Percentiles rank a stretch among this genome's conserved stretches.
Conservation (phyloP, 2,797 vertebrate genomes). For the Micropoecilia bifurca region DNA sequence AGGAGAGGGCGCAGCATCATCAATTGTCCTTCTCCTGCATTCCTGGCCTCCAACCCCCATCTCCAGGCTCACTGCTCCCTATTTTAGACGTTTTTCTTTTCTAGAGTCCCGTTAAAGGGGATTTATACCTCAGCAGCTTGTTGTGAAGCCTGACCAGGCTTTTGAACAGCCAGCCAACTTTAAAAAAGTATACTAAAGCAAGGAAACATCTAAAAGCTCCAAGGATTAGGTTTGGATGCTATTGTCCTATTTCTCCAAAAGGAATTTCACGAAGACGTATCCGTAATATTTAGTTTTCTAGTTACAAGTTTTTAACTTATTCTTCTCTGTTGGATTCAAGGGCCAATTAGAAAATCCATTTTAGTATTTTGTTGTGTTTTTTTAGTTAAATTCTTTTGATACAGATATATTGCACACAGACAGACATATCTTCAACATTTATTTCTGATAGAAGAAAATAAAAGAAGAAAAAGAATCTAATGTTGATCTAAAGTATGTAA, state of each 20-base stretch:
- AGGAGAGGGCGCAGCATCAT: conserved; percentile 62
- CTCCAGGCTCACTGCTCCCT: no score
- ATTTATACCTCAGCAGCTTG: neutral
- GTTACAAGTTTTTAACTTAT: neutral
- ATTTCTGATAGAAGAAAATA: neutral
- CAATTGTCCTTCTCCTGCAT: neutral
- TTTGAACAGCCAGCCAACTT: neutral
- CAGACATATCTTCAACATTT: neutral
- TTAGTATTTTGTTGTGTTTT: neutral
- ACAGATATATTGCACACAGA: neutral
- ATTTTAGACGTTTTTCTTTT: neutral
- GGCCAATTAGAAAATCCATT: neutral
- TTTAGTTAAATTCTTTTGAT: neutral
- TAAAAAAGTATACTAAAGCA: neutral
- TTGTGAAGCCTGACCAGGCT: neutral
- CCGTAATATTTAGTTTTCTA: neutral
- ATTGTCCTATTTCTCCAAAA: neutral
- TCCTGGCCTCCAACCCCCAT: neutral
- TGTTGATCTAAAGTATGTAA: no score
- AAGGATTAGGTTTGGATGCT: neutral
- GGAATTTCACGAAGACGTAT: neutral
- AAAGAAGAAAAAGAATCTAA: no score
- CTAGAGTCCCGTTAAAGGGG: neutral
- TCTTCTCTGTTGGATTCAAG: neutral
- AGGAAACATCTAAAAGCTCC: neutral